Conservation (phyloP, 2,797 vertebrate species). For the Sus cebifrons region DNA sequence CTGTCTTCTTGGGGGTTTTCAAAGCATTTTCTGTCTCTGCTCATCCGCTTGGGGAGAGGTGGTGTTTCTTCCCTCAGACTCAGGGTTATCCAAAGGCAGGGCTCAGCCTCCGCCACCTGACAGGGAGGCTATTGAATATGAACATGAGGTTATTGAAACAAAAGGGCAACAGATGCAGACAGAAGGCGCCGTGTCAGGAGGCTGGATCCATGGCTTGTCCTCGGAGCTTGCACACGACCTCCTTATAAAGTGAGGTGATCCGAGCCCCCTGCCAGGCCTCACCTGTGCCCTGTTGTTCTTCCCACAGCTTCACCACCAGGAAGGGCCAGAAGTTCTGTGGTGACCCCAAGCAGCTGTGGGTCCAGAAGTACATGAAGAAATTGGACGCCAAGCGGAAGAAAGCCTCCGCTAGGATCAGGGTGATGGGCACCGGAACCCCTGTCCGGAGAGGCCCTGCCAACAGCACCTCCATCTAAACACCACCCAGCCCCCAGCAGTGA, state of each 20-base stretch:
- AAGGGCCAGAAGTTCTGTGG: constrained; percentile 48
- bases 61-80: neutral
- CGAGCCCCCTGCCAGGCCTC: neutral
- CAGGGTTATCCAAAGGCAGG: neutral
- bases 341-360: constrained; percentile 61
- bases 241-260: neutral
- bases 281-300: neutral
- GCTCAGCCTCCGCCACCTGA: neutral
- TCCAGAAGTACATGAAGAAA: constrained; percentile 51
- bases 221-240: neutral
- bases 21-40: neutral
- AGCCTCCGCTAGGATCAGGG: fast-evolving
- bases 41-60: neutral
- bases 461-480: neutral
- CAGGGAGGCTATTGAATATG: neutral
- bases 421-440: fast-evolving
- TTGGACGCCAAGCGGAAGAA: constrained; percentile 34
- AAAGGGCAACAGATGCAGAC: neutral
- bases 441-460: fast-evolving
- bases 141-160: neutral
- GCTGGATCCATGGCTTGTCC: neutral
- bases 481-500: too few species aligned
- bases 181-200: neutral
- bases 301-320: constrained; percentile 72
- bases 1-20: neutral